These are phyloP conservation scores for Pocillopora grandis DNA, from an alignment of 92 coral and sea anemone genomes.

Conservation along the genomic window DNA sequence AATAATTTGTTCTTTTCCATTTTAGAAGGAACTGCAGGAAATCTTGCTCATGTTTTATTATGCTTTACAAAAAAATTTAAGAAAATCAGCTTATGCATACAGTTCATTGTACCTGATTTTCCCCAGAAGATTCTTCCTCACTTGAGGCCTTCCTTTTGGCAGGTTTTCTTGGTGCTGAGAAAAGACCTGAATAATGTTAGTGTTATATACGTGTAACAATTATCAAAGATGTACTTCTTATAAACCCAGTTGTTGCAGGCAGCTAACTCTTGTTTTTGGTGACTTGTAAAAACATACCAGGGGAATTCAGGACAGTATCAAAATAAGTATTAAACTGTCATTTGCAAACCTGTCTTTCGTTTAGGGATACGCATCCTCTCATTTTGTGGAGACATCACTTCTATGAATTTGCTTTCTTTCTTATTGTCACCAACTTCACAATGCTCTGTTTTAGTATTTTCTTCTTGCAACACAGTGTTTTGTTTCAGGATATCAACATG, in stretches of 20 bases:
- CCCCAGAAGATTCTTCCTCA: conserved; percentile 22
- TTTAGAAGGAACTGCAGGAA: too few relatives aligned
- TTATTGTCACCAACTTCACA: conserved; percentile 27
- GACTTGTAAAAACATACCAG: not conserved
- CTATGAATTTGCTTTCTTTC: conserved; percentile 1
- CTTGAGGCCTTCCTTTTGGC: conserved; percentile 29
- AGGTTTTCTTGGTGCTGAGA: conserved; percentile 31
- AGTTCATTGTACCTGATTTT: conserved; percentile 6
- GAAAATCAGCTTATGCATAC: not conserved
- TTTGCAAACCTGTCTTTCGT: conserved; percentile 65
- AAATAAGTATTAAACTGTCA: not conserved
- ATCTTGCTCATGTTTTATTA: not conserved
- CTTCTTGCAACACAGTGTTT: not conserved
- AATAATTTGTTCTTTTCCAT: not conserved
- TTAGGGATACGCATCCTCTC: conserved; percentile 60
- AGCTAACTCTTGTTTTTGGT: not conserved
- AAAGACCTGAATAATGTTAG: not conserved
- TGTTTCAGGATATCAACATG: conserved; percentile 13
- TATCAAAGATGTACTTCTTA: too few relatives aligned
- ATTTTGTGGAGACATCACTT: conserved; percentile 38
- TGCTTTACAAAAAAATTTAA: not conserved
- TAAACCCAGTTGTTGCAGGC: too few relatives aligned
- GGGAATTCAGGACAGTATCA: not conserved
- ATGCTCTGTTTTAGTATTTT: conserved; percentile 11
- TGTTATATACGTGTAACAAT: not conserved